Evolutionary conservation across 2,113 vertebrate genomes (phyloP), one percentile per base, ranked within the genome.

Genomic region (Sinocyclocheilus grahami): DNA sequence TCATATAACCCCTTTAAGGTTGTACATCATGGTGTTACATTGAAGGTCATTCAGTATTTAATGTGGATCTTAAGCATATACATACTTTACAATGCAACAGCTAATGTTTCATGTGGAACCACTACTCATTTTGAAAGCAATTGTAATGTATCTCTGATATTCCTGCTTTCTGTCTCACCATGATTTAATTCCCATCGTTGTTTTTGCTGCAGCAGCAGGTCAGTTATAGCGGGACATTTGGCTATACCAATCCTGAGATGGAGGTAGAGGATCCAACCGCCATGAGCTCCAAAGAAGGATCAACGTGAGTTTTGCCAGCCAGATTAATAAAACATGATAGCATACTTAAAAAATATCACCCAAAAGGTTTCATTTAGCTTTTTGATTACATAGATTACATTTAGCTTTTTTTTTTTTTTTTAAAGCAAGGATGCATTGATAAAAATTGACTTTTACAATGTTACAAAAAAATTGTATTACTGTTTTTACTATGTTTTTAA

Each of bases 231-330:
- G 93, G 93, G 78, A 94, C 93, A 33, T 93, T 96, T 86, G 95
- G 94, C 48, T 96, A 95, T 85, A 95, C 95, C 87, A 95, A 94
- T 86, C 93, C 96, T 84, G 94, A 94, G 87, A 88, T 96, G 90
- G 93, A 93, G 13, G 86, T 92, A 86, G 93, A 96, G 85, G 94
- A 95, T 5, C 90, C 93, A 27, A 86, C 92, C 33, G 53, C 86
- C 42, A 86, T 91, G n/a, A 80, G 87, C 24, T 84, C 90, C 75
- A 92, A 77, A 89, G 91, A 90, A 91, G 89, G 89, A 69, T 6
- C 91, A 87, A 93, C 95, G 97, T 98, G 92, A 93, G 93, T 53
- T 24, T 14, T 33, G 8, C 12, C 30, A 55, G 27, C 18, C 37
- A 82, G 60, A 82, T 30, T 3, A 53, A 48, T 78, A 20, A 58